phyloP scores from a whole-genome alignment of 2,888 invertebrate species.

The Cerastis rubricosa region DNA sequence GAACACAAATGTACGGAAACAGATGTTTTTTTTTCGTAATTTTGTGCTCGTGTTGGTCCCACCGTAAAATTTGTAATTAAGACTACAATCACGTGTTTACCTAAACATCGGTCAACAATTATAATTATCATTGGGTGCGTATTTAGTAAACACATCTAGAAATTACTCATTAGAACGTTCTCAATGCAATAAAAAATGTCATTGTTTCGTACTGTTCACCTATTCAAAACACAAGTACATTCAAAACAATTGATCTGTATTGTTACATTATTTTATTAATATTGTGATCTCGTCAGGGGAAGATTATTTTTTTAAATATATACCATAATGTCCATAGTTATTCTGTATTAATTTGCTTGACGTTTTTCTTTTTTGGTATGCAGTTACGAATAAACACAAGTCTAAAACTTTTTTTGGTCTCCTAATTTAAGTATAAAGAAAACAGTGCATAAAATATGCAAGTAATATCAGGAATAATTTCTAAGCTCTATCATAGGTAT shows the following conservation, averaged over 20 bases:
- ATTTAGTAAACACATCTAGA: background rate
- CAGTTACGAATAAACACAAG: background rate
- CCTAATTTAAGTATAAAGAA: too few species aligned
- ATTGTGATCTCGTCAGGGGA: constrained; percentile 7
- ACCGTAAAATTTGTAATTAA: background rate
- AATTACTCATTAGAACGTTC: background rate
- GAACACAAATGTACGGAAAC: background rate
- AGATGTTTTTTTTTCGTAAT: background rate
- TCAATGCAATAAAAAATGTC: background rate
- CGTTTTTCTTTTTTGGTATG: background rate
- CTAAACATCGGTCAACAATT: background rate
- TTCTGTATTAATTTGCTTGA: background rate
- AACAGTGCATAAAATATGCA: background rate
- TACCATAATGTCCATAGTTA: background rate
- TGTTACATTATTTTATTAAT: background rate
- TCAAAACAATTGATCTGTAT: background rate
- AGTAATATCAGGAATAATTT: background rate
- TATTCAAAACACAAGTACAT: background rate
- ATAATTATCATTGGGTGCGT: background rate
- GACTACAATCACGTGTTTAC: background rate
- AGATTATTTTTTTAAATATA: constrained; percentile 8
- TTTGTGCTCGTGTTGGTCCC: background rate
- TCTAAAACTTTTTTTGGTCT: background rate
- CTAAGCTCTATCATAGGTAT: background rate
- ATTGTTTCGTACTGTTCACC: background rate